Evolutionary conservation across 2,888 invertebrate genomes (phyloP).

Genomic region (Diarsia mendica): DNA sequence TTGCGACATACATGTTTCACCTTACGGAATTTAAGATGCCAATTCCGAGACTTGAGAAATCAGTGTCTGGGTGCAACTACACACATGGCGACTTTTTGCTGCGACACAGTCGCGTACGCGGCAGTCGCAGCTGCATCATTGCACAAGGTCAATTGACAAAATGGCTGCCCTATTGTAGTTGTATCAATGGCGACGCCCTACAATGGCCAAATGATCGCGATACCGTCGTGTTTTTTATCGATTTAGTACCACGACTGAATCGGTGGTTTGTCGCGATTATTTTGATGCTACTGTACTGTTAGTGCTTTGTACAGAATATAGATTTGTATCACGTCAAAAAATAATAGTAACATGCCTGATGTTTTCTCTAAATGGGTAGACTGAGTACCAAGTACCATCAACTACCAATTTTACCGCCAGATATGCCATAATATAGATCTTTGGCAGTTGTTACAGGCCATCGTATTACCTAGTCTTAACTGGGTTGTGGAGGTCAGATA

Average conservation of each 20-base stretch:
- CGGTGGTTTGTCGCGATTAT: conserved; percentile 28
- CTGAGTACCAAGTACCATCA: too few species aligned
- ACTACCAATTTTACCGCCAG: neutral
- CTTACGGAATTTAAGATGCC: conserved; percentile 37
- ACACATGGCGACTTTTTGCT: conserved; percentile 47
- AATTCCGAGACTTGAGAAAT: conserved; percentile 38
- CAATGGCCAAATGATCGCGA: conserved; percentile 53
- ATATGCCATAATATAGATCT: too few species aligned
- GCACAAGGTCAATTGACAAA: conserved; percentile 63
- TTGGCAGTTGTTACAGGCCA: too few species aligned
- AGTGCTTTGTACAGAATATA: neutral
- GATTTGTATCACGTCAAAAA: conserved; percentile 4
- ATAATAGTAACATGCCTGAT: neutral
- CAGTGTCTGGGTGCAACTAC: conserved; percentile 32
- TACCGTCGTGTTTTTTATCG: conserved; percentile 53
- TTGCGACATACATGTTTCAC: conserved; percentile 35
- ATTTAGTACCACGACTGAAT: conserved; percentile 39
- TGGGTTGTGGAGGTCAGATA: too few species aligned
- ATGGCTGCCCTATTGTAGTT: conserved; percentile 56
- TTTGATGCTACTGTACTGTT: conserved; percentile 11
- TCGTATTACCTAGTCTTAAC: too few species aligned
- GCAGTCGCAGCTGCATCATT: conserved; percentile 53
- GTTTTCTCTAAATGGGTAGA: neutral
- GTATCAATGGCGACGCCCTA: conserved; percentile 52
- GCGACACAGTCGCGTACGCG: conserved; percentile 35